Evolutionary conservation across 2,113 vertebrate genomes (phyloP).

Genomic region (Nyctibius bracteatus): DNA sequence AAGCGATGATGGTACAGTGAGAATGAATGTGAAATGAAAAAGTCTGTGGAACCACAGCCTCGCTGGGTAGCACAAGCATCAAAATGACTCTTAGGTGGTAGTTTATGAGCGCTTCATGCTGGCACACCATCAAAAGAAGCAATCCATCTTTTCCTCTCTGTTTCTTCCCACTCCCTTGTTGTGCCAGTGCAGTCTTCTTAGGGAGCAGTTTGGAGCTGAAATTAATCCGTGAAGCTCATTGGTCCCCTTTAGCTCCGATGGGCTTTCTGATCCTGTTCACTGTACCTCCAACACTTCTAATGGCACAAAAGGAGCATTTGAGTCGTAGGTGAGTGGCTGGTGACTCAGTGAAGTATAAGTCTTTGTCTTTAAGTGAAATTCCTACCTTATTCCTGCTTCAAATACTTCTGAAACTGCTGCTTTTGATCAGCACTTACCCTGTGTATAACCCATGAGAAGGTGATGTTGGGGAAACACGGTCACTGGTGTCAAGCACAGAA

Average conservation of each 20-base stretch:
- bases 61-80: not conserved
- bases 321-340: not conserved
- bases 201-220: not conserved
- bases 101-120: not conserved
- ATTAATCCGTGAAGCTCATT: not conserved
- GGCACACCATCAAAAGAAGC: not conserved
- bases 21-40: not conserved
- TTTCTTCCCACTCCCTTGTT: not conserved
- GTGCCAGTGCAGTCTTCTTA: not conserved
- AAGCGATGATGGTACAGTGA: not conserved
- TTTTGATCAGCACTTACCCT: not conserved
- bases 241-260: not conserved
- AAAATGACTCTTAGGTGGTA: not conserved
- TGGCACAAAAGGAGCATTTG: not conserved
- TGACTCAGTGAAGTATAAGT: not conserved
- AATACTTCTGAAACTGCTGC: not conserved
- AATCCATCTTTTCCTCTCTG: not conserved
- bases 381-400: not conserved
- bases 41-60: not conserved
- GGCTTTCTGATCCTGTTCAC: not conserved
- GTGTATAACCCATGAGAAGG: not conserved
- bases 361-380: not conserved
- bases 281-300: not conserved
- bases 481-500: not conserved
- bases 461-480: not conserved